Evolutionary conservation across 1,140 invertebrate genomes (phyloP), one percentile per base, ranked within the genome.

Genomic region (Lepidurus couesii): DNA sequence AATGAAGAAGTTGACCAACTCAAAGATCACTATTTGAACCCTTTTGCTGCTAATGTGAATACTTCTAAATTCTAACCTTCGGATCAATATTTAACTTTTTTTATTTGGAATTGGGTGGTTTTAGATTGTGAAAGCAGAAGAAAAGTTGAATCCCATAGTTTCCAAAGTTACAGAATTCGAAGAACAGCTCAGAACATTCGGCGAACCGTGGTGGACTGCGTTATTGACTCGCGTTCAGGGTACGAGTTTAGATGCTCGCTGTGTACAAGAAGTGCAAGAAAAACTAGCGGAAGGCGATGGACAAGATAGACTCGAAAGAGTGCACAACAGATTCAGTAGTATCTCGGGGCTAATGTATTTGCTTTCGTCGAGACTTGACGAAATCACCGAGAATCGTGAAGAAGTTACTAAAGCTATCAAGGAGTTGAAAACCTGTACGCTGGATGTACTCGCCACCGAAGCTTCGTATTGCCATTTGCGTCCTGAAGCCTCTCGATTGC

Each of bases 401-500:
- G 80, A 82, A 21, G 84, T 88, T 42, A 80, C 85, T 13, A 81
- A 82, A 76, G 80, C 82, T 9, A 79, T 88, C 10, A 80, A 83
- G n/a, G 78, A 82, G 9, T 81, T 90, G 34, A 80, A 83, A 77
- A 81, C 78, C 6, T 80, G 82, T 2, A 82, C 85, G 26, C 82
- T 83, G 10, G 79, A 82, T 73, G 80, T 84, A 10, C 84, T 92
- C 26, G 86, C 92, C 21, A 83, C 87, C 75, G 80, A 82, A 77
- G 90, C 91, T 2, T 88, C 90, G 34, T 85, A 88, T 75, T 93
- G 92, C 82, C 92, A 93, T 84, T 86, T 93, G 53, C 83, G 89
- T 74, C 87, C 86, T 13, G 53, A 44, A 47, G 5, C 75, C 77
- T n/a, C 77, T 16, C 34, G 80, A 34, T 10, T 44, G 53, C 79